Conservation (phyloP, 2,113 vertebrate species). For the Micronycteris hirsuta region DNA sequence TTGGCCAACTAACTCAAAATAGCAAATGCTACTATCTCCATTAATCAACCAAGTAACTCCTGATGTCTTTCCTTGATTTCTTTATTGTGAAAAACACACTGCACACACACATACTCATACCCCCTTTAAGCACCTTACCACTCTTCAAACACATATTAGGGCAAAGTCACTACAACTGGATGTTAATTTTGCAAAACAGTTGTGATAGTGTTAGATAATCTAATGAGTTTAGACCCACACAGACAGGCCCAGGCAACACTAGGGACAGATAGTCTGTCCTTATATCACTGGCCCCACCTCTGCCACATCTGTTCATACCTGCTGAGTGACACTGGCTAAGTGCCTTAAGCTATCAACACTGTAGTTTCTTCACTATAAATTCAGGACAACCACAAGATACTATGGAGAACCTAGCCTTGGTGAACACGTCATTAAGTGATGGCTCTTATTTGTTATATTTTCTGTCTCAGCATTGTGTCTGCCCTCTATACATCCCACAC, state of each 20-base stretch:
- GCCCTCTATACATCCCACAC: neutral
- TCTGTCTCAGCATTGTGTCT: neutral
- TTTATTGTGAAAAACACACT: neutral
- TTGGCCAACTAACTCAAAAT: neutral
- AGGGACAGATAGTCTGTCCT: neutral
- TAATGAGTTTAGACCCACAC: neutral
- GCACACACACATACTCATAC: too few species aligned
- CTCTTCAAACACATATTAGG: neutral
- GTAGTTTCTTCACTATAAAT: neutral
- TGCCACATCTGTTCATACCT: neutral
- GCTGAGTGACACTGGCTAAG: neutral
- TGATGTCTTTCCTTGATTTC: neutral
- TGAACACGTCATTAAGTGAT: neutral
- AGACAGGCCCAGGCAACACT: neutral
- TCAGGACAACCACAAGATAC: neutral
- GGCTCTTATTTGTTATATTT: neutral
- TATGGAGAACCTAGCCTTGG: neutral
- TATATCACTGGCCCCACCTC: rapidly evolving
- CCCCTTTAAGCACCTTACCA: neutral
- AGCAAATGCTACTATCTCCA: neutral
- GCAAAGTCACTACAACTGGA: neutral
- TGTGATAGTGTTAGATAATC: neutral
- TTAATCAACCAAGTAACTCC: neutral
- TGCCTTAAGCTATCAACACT: neutral
- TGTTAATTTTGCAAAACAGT: neutral